Percentiles rank a stretch among this genome's conserved stretches.
phyloP scores from a whole-genome alignment of 2,888 invertebrate species.

The Acanthococcus lagerstroemiae region DNA sequence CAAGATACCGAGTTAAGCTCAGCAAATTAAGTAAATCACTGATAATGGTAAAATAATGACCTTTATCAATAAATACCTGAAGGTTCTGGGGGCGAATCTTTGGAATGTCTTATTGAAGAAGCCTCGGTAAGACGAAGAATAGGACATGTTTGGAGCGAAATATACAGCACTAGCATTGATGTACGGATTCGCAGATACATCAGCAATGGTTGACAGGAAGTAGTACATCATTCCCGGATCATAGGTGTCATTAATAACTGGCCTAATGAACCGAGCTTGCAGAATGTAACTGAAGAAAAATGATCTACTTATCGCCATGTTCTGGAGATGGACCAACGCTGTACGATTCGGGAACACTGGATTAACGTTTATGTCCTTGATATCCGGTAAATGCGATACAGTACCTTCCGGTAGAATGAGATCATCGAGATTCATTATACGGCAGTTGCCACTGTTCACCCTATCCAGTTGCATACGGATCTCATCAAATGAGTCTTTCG shows the following conservation, averaged over 20 bases:
- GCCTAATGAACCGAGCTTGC: slow-evolving; percentile 79
- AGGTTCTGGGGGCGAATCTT: slow-evolving; percentile 87
- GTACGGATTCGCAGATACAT: slow-evolving; percentile 83
- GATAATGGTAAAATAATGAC: too few species aligned
- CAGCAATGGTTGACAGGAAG: slow-evolving; percentile 86
- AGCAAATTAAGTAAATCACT: not conserved
- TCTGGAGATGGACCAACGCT: slow-evolving; percentile 82
- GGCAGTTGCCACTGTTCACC: slow-evolving; percentile 79
- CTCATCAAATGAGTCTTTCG: slow-evolving; percentile 80
- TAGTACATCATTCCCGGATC: slow-evolving; percentile 99
- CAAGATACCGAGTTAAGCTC: slow-evolving; percentile 32
- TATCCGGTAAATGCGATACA: slow-evolving; percentile 84
- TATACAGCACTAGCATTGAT: slow-evolving; percentile 89
- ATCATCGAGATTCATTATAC: slow-evolving; percentile 72
- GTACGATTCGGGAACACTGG: slow-evolving; percentile 91
- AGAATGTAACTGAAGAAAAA: slow-evolving; percentile 93
- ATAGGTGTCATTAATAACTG: slow-evolving; percentile 81
- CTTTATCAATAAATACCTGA: slow-evolving; percentile 45
- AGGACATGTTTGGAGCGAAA: slow-evolving; percentile 87
- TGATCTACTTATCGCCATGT: slow-evolving; percentile 89
- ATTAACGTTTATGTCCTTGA: slow-evolving; percentile 88
- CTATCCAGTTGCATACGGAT: slow-evolving; percentile 72
- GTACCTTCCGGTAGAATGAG: slow-evolving; percentile 72
- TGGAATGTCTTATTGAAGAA: slow-evolving; percentile 95
- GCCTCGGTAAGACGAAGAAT: slow-evolving; percentile 85